Percentiles rank a stretch among this genome's conserved stretches.
Evolutionary conservation across 2,113 vertebrate species (phyloP).

Genomic region (Vulpes ferrilata): DNA sequence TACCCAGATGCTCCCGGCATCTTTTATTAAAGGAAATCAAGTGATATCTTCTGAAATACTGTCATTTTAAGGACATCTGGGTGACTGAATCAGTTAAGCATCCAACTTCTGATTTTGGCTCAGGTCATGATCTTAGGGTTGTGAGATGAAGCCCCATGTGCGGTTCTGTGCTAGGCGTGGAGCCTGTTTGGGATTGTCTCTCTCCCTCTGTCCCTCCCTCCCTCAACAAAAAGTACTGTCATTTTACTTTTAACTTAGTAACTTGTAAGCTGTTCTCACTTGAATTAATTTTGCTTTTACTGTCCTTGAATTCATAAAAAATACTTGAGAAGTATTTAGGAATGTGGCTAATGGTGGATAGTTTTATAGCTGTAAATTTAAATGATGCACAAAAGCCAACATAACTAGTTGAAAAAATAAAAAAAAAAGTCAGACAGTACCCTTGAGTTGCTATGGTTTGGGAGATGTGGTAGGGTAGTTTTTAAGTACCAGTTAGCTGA

Average conservation of each 20-base stretch:
- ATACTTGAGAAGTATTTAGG: constrained; percentile 30
- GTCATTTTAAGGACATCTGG: not conserved
- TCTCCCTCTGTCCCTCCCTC: not conserved
- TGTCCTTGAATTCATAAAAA: constrained; percentile 22
- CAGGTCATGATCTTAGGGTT: not conserved
- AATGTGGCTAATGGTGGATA: not conserved
- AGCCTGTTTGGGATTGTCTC: not conserved
- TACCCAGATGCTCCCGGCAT: not conserved
- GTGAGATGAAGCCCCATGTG: not conserved
- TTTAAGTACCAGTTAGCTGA: not conserved
- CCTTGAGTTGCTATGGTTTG: not conserved
- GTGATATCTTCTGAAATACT: not conserved
- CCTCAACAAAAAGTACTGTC: not conserved
- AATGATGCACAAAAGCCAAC: not conserved
- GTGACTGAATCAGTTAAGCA: not conserved
- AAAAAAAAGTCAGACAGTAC: not conserved
- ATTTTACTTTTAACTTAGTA: not conserved
- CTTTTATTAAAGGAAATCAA: constrained; percentile 1
- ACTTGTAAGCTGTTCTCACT: not conserved
- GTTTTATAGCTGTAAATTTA: not conserved
- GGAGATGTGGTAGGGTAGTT: not conserved
- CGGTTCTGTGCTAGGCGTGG: not conserved
- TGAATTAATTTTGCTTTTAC: constrained; percentile 8
- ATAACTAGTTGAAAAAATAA: not conserved
- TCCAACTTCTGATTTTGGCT: not conserved